Base-by-base conservation (phyloP, 2,888 invertebrate species). In the Ochropacha duplaris region DNA sequence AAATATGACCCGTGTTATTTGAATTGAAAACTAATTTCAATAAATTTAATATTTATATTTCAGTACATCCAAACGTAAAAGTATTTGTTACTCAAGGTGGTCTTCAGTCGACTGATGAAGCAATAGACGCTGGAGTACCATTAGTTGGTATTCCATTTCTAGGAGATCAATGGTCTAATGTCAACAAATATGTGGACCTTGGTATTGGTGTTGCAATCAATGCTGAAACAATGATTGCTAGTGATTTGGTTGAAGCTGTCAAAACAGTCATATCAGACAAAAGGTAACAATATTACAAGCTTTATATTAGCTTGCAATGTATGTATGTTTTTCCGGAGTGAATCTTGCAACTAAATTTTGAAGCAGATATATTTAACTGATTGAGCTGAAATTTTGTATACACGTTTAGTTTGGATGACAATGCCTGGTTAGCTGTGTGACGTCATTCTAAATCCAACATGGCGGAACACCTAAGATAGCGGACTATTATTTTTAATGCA, bases 131-230 rank as follows among this genome's bases (percentile, higher is more conserved):
- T 16, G 74, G 76, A 22, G 80, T 84, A 0, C 87, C 87, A 9
- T 58, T 88, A 2, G 66, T 88, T 19, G 86, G 78, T 0, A 64
- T 89, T 49, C 85, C 86, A 1, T 76, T 87, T 60, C 59, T 81
- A 22, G 80, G 72, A 1, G 89, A 90, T 58, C 88, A 88, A 59
- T 72, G 78, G 63, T 74, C 70, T 8, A 89, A 88, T 58, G 81
- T 79, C 0, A 78, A 74, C 60, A 81, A 71, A 63, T 83, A 72
- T 52, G 66, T 60, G 2, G 50, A 65, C 11, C 57, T 65, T 16
- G 64, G 64, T 1, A 67, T 74, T 16, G 72, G 70, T 3, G 39
- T 65, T 0, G 59, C 60, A 8, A 44, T 71, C 4, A 61, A 66
- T 22, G 51, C 59, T 9, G 39, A 31, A 1, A 61, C 61, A 4